Conservation (phyloP, 2,888 invertebrate species). For the Philopedon plagiatum region DNA sequence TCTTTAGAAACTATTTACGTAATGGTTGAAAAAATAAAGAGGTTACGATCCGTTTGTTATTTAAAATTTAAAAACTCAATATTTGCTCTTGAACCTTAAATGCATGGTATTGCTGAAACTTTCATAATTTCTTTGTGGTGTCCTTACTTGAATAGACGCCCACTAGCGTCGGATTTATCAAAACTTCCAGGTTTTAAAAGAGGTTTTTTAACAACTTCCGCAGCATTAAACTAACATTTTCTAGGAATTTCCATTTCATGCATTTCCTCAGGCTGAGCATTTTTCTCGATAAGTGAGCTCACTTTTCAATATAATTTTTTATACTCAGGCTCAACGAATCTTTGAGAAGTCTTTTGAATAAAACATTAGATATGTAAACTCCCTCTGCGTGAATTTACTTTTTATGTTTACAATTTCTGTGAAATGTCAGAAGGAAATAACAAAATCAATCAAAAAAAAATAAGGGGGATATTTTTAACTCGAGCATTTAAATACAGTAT, state of each 20-base stretch:
- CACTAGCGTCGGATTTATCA: slow-evolving; percentile 4
- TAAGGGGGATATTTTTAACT: slow-evolving; percentile 6
- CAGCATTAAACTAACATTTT: slow-evolving; percentile 27
- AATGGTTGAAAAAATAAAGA: not conserved
- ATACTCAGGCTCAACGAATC: slow-evolving; percentile 9
- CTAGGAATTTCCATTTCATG: not conserved
- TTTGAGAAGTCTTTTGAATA: slow-evolving; percentile 32
- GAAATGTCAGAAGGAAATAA: slow-evolving; percentile 30
- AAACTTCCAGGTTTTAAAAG: slow-evolving; percentile 3
- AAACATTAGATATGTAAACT: slow-evolving; percentile 41
- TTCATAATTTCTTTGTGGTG: not conserved
- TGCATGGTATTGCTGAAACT: slow-evolving; percentile 3
- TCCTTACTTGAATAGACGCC: not conserved
- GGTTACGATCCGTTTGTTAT: not conserved
- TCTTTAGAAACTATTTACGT: not conserved
- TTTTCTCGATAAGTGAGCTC: slow-evolving; percentile 17
- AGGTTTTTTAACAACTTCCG: slow-evolving; percentile 9
- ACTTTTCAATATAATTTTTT: slow-evolving; percentile 36
- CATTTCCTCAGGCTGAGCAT: slow-evolving; percentile 14
- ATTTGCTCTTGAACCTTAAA: not conserved
- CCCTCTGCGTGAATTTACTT: slow-evolving; percentile 27
- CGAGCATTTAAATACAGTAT: not conserved
- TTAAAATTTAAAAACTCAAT: not conserved
- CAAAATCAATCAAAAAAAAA: slow-evolving; percentile 37
- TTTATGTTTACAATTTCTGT: slow-evolving; percentile 34